These are phyloP conservation scores for Philotrypesis tridentata DNA, from an alignment of 1,140 invertebrate genomes.

Conservation along the genomic window DNA sequence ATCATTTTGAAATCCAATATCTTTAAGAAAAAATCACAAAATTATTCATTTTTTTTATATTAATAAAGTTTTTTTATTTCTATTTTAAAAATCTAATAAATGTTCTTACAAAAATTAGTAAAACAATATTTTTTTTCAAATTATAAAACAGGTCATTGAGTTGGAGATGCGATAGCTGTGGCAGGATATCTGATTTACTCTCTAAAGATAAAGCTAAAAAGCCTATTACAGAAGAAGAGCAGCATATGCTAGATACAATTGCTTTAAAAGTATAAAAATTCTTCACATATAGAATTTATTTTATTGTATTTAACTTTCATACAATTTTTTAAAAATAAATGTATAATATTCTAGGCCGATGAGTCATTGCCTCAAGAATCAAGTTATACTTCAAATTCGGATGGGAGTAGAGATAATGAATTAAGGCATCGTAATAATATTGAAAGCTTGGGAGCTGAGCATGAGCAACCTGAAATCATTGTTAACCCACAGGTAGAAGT, in stretches of 20 bases:
- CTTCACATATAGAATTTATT: not conserved
- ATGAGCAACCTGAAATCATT: constrained; percentile 58
- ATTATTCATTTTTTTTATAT: not conserved
- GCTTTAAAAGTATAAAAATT: constrained; percentile 66
- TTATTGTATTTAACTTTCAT: not conserved
- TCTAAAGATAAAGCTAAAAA: constrained; percentile 65
- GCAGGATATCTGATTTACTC: constrained; percentile 66
- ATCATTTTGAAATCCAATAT: not conserved
- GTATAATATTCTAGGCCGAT: constrained; percentile 61
- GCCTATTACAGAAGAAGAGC: constrained; percentile 71
- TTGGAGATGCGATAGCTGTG: constrained; percentile 70
- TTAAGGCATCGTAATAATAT: constrained; percentile 62
- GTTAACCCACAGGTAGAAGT: constrained; percentile 61
- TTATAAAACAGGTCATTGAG: constrained; percentile 63
- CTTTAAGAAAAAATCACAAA: not conserved
- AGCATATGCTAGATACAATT: constrained; percentile 70
- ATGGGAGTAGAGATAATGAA: constrained; percentile 54
- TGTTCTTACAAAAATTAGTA: too few species aligned
- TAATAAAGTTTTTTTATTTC: too few species aligned
- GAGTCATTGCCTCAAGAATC: constrained; percentile 60
- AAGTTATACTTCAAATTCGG: constrained; percentile 50
- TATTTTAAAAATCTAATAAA: too few species aligned
- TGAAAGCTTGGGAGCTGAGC: constrained; percentile 22
- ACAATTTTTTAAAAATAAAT: not conserved
- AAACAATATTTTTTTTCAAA: constrained; percentile 20